Evolutionary conservation across 1,140 invertebrate species (phyloP), one percentile per base, ranked within the genome.

Genomic region (Zaprionus gabonicus): DNA sequence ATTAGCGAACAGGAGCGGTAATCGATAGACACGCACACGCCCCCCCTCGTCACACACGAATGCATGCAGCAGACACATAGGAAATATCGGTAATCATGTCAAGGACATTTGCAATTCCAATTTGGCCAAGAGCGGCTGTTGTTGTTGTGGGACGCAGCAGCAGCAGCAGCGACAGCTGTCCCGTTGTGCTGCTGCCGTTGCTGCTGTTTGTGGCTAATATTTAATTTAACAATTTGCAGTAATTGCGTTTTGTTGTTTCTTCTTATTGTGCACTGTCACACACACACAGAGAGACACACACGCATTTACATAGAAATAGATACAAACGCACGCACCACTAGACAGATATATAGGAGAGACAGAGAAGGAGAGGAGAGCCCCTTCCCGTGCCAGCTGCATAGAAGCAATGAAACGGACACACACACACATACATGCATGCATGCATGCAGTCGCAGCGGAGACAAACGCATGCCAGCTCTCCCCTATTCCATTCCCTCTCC

Each of bases 161-260:
- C 59, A 20, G n/a, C 51, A 17, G 55, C 25, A n/a, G 31, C 17
- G 0, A 44, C 7, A 4, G 27, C 34, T 65, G 63, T 34, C 15
- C 10, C 2, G 12, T 27, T 23, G 9, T 44, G 59, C 25, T 55
- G 46, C 20, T 51, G 46, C n/a, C n/a, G 4, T n/a, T 23, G 12
- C 38, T 41, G 38, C 13, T 51, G 58, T 64, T 49, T 71, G 49
- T 76, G 63, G 62, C 81, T 86, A 80, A 77, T 86, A 82, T 86
- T 86, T 82, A 83, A 80, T 66, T 71, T 66, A 79, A 53, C 66
- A 86, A 86, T 86, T 86, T 66, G 58, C 82, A 82, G 55, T 66
- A 77, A 69, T 73, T 69, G 41, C 36, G 60, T 13, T 67, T 67
- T 63, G 49, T 56, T 80, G 34, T 78, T 68, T 72, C 68, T 67